Evolutionary conservation across 2,113 vertebrate species (phyloP), one percentile per base, ranked within the genome.

Genomic region (Chelonoidis abingdonii): DNA sequence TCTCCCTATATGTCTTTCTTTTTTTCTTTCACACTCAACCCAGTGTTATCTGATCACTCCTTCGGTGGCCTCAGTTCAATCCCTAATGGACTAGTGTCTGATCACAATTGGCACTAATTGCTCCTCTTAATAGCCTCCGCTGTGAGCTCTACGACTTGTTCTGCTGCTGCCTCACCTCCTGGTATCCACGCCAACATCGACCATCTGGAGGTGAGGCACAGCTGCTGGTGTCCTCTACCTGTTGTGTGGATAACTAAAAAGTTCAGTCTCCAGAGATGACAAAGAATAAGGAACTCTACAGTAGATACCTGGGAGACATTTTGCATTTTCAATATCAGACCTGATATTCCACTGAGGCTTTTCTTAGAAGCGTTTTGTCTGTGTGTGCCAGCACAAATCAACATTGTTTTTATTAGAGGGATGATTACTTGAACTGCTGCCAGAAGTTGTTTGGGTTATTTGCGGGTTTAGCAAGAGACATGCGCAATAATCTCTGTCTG

Each of bases 401-500:
- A 76, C 53, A 22, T 56, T 87, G 14, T 27, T 90, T 57, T 89
- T 92, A 50, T 69, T 50, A 92, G n/a, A 41, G 38, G 92, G 75
- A 84, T 27, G 81, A 90, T 62, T 89, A 44, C 41, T 81, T 72
- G 0, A 0, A 38, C 79, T 87, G 87, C 86, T 96, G 92, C 29
- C n/a, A 83, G 86, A 59, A 81, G 90, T 83, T 50, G 27, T 84
- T 96, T 84, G 17, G 44, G 21, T 89, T 93, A 84, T 90, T 97
- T 92, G n/a, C 49, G 78, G 6, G 11, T 56, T 89, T 94, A 89
- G 50, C 4, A 54, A 87, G 25, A 2, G 93, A 53, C 10, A 85
- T 21, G 0, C 10, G 52, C 12, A 86, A 49, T 31, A 86, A 69
- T 80, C 12, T 35, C 4, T 41, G 3, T 41, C 0, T 59, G 27